Conservation (phyloP, 2,888 invertebrate species). For the Metacarcinus magister region DNA sequence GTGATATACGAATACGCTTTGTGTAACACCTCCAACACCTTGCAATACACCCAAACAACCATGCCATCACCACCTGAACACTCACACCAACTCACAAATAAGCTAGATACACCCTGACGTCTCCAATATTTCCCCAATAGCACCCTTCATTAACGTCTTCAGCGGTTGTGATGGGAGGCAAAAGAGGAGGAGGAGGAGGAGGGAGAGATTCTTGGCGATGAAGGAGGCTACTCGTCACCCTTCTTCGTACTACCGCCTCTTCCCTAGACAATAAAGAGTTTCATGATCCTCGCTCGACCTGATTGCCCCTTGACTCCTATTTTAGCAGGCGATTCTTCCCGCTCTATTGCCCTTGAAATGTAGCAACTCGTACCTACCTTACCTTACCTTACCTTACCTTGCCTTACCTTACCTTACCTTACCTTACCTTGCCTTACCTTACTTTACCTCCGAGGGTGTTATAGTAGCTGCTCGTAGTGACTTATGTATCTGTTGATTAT, state of each 20-base stretch:
- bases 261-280: slow-evolving; percentile 2
- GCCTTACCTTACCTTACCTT: neutral
- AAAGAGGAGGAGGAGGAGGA: neutral
- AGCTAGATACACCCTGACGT: no score
- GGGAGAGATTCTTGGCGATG: neutral
- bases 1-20: no score
- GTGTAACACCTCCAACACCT: no score
- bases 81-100: no score
- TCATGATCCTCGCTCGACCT: neutral
- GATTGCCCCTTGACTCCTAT: neutral
- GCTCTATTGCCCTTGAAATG: neutral
- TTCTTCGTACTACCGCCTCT: neutral
- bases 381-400: neutral
- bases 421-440: neutral
- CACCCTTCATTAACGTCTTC: no score
- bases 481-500: neutral
- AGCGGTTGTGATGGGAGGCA: no score
- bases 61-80: no score
- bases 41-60: no score
- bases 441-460: neutral
- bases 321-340: neutral
- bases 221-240: neutral
- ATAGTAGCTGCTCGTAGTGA: neutral
- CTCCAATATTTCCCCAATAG: no score
- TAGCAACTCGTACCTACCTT: neutral